Evolutionary conservation across 2,797 vertebrate species (phyloP), one percentile per base, ranked within the genome.

Genomic region (Ispidina lecontei): DNA sequence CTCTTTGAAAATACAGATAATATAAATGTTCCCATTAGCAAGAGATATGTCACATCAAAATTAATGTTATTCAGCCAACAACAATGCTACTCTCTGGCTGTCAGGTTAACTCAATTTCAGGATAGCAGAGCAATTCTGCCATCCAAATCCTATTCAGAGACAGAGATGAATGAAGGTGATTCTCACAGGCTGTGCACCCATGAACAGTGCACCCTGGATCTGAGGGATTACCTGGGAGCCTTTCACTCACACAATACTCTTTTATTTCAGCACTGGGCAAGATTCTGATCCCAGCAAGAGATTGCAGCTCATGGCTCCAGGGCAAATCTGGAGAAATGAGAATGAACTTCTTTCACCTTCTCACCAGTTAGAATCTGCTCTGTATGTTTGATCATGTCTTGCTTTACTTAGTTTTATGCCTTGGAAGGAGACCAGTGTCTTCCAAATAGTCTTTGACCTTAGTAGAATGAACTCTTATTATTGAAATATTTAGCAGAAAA

Each of bases 11-110:
- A 89, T 28, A 82, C 84, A 92, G 92, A 93, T 94, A 94, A 97
- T 96, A 97, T 91, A 97, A 97, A 94, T 92, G 89, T 44, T 93
- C 81, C 95, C 91, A 97, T 97, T 97, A 97, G 80, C 90, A 97
- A 96, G 92, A 92, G 96, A 97, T 95, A 97, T 96, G 96, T 95
- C 94, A 96, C 76, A 94, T 95, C 96, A 95, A 84, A 96, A 96
- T 91, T 84, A 96, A 97, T 96, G 93, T 87, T 59, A 96, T 94
- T 93, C 94, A 88, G 78, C 72, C 93, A 94, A 75, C 79, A 94
- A 92, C 92, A 90, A 35, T 83, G 89, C 6, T 2, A 28, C 68
- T 95, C 56, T 72, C 63, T 47, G 88, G 62, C 87, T 97, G 95
- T 94, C 96, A 93, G 8, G 31, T 86, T 89, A 94, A 95, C 96